These are phyloP conservation scores for Harpalus rufipes DNA, from an alignment of 2,888 invertebrate species.

Conservation along the genomic window DNA sequence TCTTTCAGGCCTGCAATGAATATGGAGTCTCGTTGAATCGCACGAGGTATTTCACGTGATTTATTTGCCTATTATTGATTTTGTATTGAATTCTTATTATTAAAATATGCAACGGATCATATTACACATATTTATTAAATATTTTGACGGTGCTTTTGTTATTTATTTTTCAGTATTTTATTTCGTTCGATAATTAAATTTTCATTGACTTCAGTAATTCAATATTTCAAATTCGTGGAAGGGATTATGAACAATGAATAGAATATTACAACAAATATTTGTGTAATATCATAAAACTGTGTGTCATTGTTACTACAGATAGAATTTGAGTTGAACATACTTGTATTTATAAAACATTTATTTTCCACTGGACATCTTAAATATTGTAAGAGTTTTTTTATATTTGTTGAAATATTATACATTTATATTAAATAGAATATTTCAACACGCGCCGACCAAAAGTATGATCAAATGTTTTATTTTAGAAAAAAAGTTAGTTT, in stretches of 20 bases:
- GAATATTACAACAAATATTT: background rate
- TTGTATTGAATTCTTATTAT: slow-evolving; percentile 9
- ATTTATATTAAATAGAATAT: too few relatives aligned
- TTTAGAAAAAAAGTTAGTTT: too few relatives aligned
- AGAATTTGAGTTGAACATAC: too few relatives aligned
- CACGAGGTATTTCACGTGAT: background rate
- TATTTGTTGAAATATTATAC: too few relatives aligned
- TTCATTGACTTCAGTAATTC: background rate
- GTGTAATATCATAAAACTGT: background rate
- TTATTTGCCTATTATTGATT: slow-evolving; percentile 39
- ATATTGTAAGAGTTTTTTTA: too few relatives aligned
- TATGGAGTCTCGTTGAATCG: slow-evolving; percentile 8
- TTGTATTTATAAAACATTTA: too few relatives aligned
- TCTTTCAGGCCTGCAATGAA: slow-evolving; percentile 5
- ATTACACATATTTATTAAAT: slow-evolving; percentile 30
- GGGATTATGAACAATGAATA: background rate
- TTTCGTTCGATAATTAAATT: background rate
- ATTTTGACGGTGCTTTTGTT: slow-evolving; percentile 10
- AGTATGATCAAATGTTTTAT: too few relatives aligned
- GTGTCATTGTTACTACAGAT: background rate
- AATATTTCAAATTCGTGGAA: slow-evolving; percentile 4
- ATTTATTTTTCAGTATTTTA: slow-evolving; percentile 3
- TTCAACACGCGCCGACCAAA: too few relatives aligned
- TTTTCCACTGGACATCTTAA: too few relatives aligned
- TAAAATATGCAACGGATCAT: background rate